Evolutionary conservation across 2,113 vertebrate genomes (phyloP), one percentile per base, ranked within the genome.

Genomic region (Poecilia latipinna): DNA sequence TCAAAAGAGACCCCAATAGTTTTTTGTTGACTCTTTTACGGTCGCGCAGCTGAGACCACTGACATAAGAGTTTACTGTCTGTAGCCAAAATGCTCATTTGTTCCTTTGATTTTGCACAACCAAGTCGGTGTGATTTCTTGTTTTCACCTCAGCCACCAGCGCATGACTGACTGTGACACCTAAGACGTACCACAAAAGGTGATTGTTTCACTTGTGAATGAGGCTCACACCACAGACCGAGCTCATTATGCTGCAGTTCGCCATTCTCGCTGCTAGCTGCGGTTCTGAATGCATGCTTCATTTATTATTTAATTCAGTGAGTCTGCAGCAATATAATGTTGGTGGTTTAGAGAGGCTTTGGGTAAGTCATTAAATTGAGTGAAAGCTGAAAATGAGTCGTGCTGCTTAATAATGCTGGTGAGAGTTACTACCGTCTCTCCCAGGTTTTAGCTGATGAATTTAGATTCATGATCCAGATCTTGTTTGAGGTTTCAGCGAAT

Each of bases 211-310:
- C 69, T 77, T 84, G 84, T 86, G 71, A 82, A 72, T 75, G 72
- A 84, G 75, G n/a, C 65, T 61, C 75, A 48, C 78, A 65, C 77
- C 66, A 65, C 80, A 82, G 77, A 75, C 63, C 71, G 78, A 85
- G 77, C 80, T 91, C 87, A 88, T 92, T 89, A 83, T 72, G 48
- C 61, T 78, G 69, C 77, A 77, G 65, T 65, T 88, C 74, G 64
- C 11, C 77, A 72, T 76, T 82, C 82, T 74, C 70, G 11, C 51
- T 65, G 66, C 33, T 70, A 68, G 69, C 51, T 74, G 68, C 48
- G 39, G 24, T 72, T 57, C 26, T 76, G 80, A 39, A 54, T 85
- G 48, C 48, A 62, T 60, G 51, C 31, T 77, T 82, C 63, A 82
- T 79, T 65, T 82, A 78, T 82, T 75, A 84, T 81, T 80, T 75